Evolutionary conservation across 2,888 invertebrate genomes (phyloP).

Genomic region (Cosmia pyralina): DNA sequence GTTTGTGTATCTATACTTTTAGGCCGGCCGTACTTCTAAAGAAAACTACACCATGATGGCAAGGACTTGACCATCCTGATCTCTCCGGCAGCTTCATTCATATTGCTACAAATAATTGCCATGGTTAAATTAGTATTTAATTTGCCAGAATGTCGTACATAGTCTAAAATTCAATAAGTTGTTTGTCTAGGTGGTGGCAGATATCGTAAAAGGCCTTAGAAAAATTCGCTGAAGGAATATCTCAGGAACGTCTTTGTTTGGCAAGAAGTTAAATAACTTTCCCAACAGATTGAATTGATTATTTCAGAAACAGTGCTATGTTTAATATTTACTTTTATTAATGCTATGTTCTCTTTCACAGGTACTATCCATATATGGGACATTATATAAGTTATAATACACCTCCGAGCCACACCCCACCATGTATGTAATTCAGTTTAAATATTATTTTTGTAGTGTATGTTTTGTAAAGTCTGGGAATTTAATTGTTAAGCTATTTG

Average conservation of each 20-base stretch:
- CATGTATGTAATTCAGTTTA: conserved; percentile 78
- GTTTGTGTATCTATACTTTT: neutral
- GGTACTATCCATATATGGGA: conserved; percentile 83
- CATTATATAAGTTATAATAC: conserved; percentile 82
- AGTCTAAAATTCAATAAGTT: neutral
- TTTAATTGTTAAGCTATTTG: neutral
- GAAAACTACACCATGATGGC: neutral
- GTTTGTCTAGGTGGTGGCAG: neutral
- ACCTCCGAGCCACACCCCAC: conserved; percentile 79
- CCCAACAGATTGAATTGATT: neutral
- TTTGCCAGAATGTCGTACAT: neutral
- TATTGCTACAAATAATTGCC: neutral
- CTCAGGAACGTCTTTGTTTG: neutral
- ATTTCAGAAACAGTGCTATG: neutral
- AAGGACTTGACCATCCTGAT: neutral
- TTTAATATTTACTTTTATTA: neutral
- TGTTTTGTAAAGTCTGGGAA: neutral
- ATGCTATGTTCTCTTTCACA: conserved; percentile 65
- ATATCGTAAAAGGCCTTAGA: neutral
- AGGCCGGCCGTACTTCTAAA: neutral
- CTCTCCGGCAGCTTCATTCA: neutral
- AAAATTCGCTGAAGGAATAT: neutral
- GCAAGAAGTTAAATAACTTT: neutral
- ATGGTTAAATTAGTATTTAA: neutral
- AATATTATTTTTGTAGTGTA: conserved; percentile 29